phyloP scores from a whole-genome alignment of 2,797 vertebrate genomes.

The Macropus fuliginosus region DNA sequence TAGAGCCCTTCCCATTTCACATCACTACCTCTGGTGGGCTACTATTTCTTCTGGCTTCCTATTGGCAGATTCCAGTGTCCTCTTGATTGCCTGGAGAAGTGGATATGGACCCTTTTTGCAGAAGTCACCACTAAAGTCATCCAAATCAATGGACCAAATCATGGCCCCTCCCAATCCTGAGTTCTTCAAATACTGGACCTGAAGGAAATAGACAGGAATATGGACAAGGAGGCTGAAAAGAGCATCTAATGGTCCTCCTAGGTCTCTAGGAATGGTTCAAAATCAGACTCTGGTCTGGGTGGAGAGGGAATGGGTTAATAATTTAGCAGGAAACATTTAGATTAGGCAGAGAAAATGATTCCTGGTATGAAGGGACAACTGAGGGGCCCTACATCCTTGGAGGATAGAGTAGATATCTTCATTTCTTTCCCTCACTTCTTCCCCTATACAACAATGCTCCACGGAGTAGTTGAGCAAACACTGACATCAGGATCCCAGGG shows the following conservation, averaged over 20 bases:
- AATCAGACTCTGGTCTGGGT: not conserved
- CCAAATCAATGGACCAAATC: conserved; percentile 55
- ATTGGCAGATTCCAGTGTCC: conserved; percentile 3
- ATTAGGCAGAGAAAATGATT: not conserved
- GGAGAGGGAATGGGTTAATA: not conserved
- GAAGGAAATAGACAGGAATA: conserved; percentile 20
- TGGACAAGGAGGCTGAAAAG: not conserved
- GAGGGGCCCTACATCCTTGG: not conserved
- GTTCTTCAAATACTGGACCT: conserved; percentile 61
- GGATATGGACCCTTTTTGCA: conserved; percentile 57
- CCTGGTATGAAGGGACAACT: not conserved
- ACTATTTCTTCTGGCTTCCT: not conserved
- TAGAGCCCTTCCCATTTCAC: not conserved
- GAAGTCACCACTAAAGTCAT: conserved; percentile 63
- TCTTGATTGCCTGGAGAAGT: conserved; percentile 43
- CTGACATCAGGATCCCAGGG: not conserved
- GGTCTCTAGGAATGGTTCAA: not conserved
- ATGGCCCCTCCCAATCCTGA: conserved; percentile 51
- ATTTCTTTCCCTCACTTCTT: not conserved
- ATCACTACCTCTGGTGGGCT: not conserved
- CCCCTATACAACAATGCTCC: not conserved
- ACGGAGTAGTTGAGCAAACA: not conserved
- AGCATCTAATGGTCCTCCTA: not conserved
- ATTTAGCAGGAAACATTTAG: not conserved
- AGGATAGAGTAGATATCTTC: not conserved